phyloP scores from a whole-genome alignment of 2,888 invertebrate genomes.

The Leptarthrus brevirostris region DNA sequence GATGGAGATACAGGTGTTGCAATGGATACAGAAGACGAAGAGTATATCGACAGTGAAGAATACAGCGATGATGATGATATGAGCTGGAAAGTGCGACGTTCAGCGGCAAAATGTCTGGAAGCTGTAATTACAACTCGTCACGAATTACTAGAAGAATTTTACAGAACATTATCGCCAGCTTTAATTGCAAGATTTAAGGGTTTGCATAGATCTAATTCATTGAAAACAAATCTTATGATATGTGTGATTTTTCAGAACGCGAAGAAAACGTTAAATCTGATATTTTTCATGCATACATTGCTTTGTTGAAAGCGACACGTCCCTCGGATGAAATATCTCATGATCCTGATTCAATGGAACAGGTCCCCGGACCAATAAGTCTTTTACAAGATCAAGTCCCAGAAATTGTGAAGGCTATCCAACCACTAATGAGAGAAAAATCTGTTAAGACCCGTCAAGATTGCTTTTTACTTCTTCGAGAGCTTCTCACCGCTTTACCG shows the following conservation, averaged over 20 bases:
- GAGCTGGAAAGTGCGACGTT: constrained; percentile 98
- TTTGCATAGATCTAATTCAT: too few relatives aligned
- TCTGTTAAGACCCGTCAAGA: constrained; percentile 91
- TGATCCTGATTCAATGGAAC: constrained; percentile 79
- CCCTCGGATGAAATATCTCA: constrained; percentile 74
- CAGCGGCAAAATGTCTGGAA: constrained; percentile 97
- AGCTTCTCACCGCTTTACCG: constrained; percentile 88
- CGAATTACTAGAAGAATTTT: constrained; percentile 90
- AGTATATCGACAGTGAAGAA: constrained; percentile 88
- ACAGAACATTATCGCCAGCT: constrained; percentile 88
- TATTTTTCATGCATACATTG: constrained; percentile 96
- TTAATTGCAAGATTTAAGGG: constrained; percentile 93
- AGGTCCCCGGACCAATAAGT: constrained; percentile 78
- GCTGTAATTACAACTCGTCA: constrained; percentile 93
- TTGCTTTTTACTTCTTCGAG: constrained; percentile 90
- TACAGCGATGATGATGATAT: constrained; percentile 99
- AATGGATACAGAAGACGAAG: constrained; percentile 79
- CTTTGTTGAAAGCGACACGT: constrained; percentile 89
- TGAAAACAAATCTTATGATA: too few relatives aligned
- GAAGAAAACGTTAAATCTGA: constrained; percentile 99
- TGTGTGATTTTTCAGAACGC: constrained; percentile 80
- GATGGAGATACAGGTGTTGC: constrained; percentile 78
- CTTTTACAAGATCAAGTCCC: constrained; percentile 74
- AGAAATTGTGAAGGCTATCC: constrained; percentile 86
- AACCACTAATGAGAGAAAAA: constrained; percentile 86